Evolutionary conservation across 2,888 invertebrate genomes (phyloP), one percentile per base, ranked within the genome.

Genomic region (Hirtodrosophila confusa): DNA sequence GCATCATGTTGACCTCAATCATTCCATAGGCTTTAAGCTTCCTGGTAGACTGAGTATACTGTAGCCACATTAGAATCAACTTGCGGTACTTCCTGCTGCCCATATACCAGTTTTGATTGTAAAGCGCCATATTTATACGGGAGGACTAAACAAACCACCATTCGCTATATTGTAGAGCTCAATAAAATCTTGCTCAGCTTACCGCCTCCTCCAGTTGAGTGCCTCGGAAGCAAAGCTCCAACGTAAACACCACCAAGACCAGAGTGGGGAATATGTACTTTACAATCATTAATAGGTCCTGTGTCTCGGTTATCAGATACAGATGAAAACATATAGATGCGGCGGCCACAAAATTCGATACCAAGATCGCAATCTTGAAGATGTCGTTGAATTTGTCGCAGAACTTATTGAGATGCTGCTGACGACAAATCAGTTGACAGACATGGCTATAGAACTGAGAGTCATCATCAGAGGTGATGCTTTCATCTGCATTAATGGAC

Each of bases 121-220:
- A 75, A 0, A 82, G 33, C 0, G 60, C 47, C 3, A 4, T 17
- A 17, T 69, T 64, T 4, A 86, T 23, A 0, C 62, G 39, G 4
- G 31, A 35, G 0, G 70, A 84, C 86, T 80, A 10, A n/a, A 3
- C 17, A 6, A n/a, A 6, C 11, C 4, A 11, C 0, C 0, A 10
- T 3, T 4, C 8, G 24, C 0, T 4, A 10, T 23, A 29, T 29
- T 8, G 0, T 12, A 5, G n/a, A 23, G 10, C 6, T 35, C 0
- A 17, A 0, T 12, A 12, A 23, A 11, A 1, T 3, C 1, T 23
- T 0, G 8, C 0, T 17, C 0, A 10, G 47, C 87, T 75, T 49
- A 87, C 88, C 10, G 88, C 69, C 3, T 63, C 54, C 37, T 78
- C 78, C 10, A 85, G 57, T 24, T 85, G 78, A 0, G 68, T 45